Base-by-base conservation (phyloP, 2,113 vertebrate genomes). In the Gymnogyps californianus region DNA sequence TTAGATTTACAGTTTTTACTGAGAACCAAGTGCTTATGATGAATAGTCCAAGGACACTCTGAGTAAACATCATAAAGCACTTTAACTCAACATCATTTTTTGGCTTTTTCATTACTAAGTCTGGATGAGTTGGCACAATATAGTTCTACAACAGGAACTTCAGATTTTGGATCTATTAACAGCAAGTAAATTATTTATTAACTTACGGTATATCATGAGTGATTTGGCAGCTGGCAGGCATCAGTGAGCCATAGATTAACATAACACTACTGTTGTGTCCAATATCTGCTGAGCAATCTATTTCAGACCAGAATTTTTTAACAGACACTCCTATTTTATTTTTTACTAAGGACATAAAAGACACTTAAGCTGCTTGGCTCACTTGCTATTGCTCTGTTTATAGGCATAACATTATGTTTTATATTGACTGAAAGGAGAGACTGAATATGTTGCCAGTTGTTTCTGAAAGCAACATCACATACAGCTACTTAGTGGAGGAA, bases 141-240 rank as follows among this genome's bases (percentile, higher is more conserved):
- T 58, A 71, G 9, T 66, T 83, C 67, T 97, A 74, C 90, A 96
- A 91, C 78, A 96, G 97, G 95, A 98, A 96, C 87, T 96, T 95
- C 89, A 94, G 76, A 96, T 91, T 97, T 95, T 87, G 85, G 75
- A 92, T 97, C 92, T 97, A 95, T 97, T 97, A 97, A 57, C 54
- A 92, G 51, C 58, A 82, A 54, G 79, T 96, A 88, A 96, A 96
- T 97, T 97, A 97, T 97, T 97, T 94, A 98, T 97, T 95, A 97
- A 92, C 57, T 95, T 95, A 91, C 36, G 9, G 74, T 85, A 92
- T 87, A 92, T 93, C 72, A 94, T 54, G 80, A 95, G 86, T 78
- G 89, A 85, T 96, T 97, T 96, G 95, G 83, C 83, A 93, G 80
- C n/a, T 95, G 97, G 89, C 95, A 97, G 87, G 49, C 72, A 89